Evolutionary conservation across 2,797 vertebrate genomes (phyloP).

Genomic region (Taeniopygia guttata): DNA sequence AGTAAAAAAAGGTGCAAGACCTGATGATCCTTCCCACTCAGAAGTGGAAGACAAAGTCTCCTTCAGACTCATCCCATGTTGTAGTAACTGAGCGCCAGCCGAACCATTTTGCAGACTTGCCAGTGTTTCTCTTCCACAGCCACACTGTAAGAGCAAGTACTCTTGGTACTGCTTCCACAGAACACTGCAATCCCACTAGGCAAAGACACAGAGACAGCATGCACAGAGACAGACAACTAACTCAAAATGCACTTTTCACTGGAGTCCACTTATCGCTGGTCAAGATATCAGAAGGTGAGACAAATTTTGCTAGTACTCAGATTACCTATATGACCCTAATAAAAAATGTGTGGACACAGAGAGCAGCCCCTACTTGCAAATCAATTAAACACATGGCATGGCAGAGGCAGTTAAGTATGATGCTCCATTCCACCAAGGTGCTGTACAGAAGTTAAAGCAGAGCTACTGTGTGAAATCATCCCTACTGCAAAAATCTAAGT

Average conservation of each 20-base stretch:
- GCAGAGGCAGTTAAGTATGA: background rate
- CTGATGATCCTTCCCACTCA: background rate
- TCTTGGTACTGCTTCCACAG: background rate
- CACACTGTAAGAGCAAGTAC: background rate
- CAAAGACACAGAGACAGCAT: background rate
- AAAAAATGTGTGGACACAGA: background rate
- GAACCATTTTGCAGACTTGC: background rate
- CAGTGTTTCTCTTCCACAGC: background rate
- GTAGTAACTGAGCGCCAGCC: background rate
- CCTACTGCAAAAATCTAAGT: background rate
- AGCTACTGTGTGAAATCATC: background rate
- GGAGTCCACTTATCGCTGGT: background rate
- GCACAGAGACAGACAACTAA: background rate
- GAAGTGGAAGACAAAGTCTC: background rate
- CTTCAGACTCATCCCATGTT: background rate
- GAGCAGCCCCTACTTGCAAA: background rate
- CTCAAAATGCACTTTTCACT: background rate
- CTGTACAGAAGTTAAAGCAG: background rate
- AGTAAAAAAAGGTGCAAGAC: background rate
- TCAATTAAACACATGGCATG: background rate
- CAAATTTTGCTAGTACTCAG: rapidly evolving
- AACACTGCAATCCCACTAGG: background rate
- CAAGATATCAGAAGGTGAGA: background rate
- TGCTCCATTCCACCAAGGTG: background rate
- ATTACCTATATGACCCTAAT: background rate